These are phyloP conservation scores for Crocallis elinguaria DNA, from an alignment of 2,888 invertebrate species.

Conservation along the genomic window DNA sequence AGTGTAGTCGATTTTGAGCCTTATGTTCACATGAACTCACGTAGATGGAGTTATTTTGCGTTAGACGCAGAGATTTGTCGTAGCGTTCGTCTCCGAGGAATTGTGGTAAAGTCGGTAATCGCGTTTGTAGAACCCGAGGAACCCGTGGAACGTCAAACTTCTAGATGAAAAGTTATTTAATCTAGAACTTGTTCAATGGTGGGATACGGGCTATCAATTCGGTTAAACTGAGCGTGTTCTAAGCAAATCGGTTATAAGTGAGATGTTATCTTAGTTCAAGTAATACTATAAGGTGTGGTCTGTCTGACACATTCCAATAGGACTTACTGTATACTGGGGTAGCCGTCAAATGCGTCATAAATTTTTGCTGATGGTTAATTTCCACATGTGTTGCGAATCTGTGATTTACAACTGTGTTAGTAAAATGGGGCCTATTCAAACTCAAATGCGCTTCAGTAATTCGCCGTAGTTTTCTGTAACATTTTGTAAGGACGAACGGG, in stretches of 20 bases:
- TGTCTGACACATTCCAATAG: too few relatives aligned
- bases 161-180: constrained; percentile 3
- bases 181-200: background rate
- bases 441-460: too few relatives aligned
- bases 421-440: too few relatives aligned
- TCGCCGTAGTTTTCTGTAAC: too few relatives aligned
- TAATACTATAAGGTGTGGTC: background rate
- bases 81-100: background rate
- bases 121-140: background rate
- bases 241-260: background rate
- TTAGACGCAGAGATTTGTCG: constrained; percentile 1
- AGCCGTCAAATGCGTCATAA: too few relatives aligned
- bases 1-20: background rate
- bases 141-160: background rate
- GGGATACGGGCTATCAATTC: background rate
- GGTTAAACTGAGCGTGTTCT: constrained; percentile 3
- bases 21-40: background rate
- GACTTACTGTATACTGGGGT: too few relatives aligned
- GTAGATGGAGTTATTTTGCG: background rate
- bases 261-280: background rate
- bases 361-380: too few relatives aligned
- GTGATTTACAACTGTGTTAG: too few relatives aligned
- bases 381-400: too few relatives aligned
- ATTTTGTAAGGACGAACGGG: too few relatives aligned
- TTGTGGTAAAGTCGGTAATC: constrained; percentile 1